Percentiles rank a stretch among this genome's conserved stretches.
Conservation (phyloP, 2,797 vertebrate species). For the Scolopax rusticola region DNA sequence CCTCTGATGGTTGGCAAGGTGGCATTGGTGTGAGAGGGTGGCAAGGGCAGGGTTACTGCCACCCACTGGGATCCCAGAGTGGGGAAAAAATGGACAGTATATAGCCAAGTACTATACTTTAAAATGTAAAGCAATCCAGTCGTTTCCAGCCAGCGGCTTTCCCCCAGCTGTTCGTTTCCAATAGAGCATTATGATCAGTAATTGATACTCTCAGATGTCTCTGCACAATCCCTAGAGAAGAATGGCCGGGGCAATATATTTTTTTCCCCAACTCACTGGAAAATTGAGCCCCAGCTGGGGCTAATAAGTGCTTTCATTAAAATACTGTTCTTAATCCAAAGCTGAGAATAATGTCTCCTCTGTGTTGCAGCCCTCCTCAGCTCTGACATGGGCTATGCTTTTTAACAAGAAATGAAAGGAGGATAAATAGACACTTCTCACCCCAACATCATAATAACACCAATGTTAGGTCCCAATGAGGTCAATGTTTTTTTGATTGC, state of each 20-base stretch:
- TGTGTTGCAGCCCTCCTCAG: conserved; percentile 62
- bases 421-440: conserved; percentile 64
- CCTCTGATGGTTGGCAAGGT: not conserved
- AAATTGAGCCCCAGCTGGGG: conserved; percentile 77
- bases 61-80: not conserved
- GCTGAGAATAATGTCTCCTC: conserved; percentile 75
- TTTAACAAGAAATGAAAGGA: conserved; percentile 75
- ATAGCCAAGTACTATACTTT: not conserved
- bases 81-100: not conserved
- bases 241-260: conserved; percentile 70
- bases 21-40: not conserved
- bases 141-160: conserved; percentile 33
- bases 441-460: conserved; percentile 24
- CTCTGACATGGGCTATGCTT: conserved; percentile 69
- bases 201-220: conserved; percentile 72
- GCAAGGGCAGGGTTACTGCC: not conserved
- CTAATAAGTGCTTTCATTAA: conserved; percentile 80
- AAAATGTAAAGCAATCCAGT: conserved; percentile 52
- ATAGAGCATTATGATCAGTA: conserved; percentile 72
- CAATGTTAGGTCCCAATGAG: conserved; percentile 11
- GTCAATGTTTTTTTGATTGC: conserved; percentile 26
- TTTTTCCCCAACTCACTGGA: conserved; percentile 72
- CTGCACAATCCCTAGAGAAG: conserved; percentile 70
- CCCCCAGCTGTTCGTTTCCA: conserved; percentile 70
- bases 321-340: conserved; percentile 72